Base-by-base conservation (phyloP, 2,113 vertebrate species). In the Cygnus atratus region DNA sequence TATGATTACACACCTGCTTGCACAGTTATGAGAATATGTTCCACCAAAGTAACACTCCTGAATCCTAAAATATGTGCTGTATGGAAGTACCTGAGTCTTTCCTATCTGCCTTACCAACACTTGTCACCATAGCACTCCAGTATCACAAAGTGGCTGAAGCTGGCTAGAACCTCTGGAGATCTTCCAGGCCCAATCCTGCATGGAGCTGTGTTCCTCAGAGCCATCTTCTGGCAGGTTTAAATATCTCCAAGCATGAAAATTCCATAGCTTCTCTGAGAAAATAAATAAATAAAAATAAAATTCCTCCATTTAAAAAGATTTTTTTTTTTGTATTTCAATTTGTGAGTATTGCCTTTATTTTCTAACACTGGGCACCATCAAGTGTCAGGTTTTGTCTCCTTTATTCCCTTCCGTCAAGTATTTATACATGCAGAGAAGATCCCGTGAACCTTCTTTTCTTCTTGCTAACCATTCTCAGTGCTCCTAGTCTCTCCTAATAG, bases 51-150 rank as follows among this genome's bases (percentile, higher is more conserved):
- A 67, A 67, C 6, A 11, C 20, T 55, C 16, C 22, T 46, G 28
- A 78, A 82, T 62, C 46, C 18, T 66, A 33, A 52, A 1, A 81
- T 87, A 86, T 31, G 5, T 3, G 33, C 11, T 16, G 4, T 50
- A 14, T 8, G 58, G 13, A 13, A 63, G 3, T 15, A 55, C 8
- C 83, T 62, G 3, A 35, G n/a, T 31, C 8, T 61, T 87, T 92
- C 9, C 25, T 35, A 1, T 4, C 15, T 33, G 5, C 2, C 12
- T 59, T 78, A 62, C 4, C 46, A 46, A 44, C 18, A n/a, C 7
- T 44, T 0, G 1, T 0, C 4, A 52, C 6, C 8, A 50, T 35
- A 54, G 3, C 11, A 43, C 28, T 70, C 61, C 11, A 41, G 35
- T 65, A 17, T 48, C 29, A 13, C 20, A 65, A 26, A 59, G 5